These are phyloP conservation scores for Cryptocheilus praepositus DNA, from an alignment of 2,888 invertebrate species.

Conservation along the genomic window DNA sequence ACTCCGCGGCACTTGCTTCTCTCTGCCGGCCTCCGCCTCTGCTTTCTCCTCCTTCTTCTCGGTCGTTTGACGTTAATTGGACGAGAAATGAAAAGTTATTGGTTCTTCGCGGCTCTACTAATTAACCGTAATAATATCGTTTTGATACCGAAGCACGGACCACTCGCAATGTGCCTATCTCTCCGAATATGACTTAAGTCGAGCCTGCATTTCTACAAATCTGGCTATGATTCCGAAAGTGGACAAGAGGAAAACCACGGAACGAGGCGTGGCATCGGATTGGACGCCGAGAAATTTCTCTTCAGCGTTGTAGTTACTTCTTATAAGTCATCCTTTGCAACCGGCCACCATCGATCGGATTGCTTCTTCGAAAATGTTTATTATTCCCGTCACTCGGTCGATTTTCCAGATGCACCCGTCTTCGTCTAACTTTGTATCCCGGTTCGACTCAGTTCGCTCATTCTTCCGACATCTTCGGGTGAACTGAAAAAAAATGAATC, in stretches of 20 bases:
- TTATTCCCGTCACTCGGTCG: neutral
- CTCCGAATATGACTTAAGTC: too few relatives aligned
- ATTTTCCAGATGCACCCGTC: constrained; percentile 9
- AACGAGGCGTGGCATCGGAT: neutral
- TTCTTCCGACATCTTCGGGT: too few relatives aligned
- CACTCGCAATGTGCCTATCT: constrained; percentile 12
- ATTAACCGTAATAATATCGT: constrained; percentile 40
- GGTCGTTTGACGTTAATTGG: constrained; percentile 43
- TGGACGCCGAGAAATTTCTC: neutral
- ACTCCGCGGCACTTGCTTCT: too few relatives aligned
- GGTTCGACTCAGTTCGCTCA: too few relatives aligned
- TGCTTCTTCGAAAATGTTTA: constrained; percentile 15
- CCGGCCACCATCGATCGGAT: neutral
- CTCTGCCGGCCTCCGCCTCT: neutral
- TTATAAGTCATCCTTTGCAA: too few relatives aligned
- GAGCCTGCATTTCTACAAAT: too few relatives aligned
- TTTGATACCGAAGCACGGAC: constrained; percentile 17
- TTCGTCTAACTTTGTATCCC: constrained; percentile 12
- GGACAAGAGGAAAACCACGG: neutral
- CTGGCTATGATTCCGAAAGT: neutral
- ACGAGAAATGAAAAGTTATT: constrained; percentile 50
- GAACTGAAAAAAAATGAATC: constrained; percentile 47
- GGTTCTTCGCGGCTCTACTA: constrained; percentile 33
- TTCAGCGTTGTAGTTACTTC: neutral
- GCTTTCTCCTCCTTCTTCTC: neutral